A percentile compares a stretch with the other conserved stretches of the same genome.
phyloP scores from a whole-genome alignment of 2,888 invertebrate genomes.

The Cerceris ruficornis region DNA sequence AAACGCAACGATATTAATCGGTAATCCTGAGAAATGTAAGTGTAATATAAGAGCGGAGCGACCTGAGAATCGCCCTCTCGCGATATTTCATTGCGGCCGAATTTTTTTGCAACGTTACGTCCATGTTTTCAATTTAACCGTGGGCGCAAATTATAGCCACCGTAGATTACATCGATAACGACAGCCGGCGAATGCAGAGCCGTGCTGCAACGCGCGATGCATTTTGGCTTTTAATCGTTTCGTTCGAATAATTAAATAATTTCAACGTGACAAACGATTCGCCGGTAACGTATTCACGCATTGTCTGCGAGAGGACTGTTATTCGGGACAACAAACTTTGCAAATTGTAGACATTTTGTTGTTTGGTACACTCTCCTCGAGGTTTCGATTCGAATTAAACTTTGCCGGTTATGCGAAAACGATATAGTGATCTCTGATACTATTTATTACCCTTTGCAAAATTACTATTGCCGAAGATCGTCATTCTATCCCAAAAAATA shows the following conservation, averaged over 20 bases:
- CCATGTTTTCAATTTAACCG: conserved; percentile 53
- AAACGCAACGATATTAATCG: not conserved
- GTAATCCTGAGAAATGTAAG: not conserved
- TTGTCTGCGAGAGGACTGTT: not conserved
- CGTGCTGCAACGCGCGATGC: too few species aligned
- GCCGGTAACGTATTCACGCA: conserved; percentile 18
- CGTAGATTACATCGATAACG: conserved; percentile 52
- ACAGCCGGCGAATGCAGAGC: conserved; percentile 19
- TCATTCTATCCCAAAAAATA: too few species aligned
- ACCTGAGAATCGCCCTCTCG: conserved; percentile 1
- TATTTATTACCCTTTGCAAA: too few species aligned
- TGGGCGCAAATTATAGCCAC: conserved; percentile 48
- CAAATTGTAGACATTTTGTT: not conserved
- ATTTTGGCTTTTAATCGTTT: not conserved
- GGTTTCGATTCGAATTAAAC: too few species aligned
- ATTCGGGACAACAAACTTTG: not conserved
- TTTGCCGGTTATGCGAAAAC: too few species aligned
- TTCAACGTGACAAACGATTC: conserved; percentile 48
- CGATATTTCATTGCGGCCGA: conserved; percentile 20
- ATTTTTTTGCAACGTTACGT: conserved; percentile 11
- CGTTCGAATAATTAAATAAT: conserved; percentile 51
- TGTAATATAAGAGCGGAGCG: not conserved
- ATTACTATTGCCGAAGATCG: too few species aligned
- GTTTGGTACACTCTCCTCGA: not conserved
- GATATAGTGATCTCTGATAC: too few species aligned